Conservation (phyloP, 2,888 invertebrate species). For the Spicauda simplicius region DNA sequence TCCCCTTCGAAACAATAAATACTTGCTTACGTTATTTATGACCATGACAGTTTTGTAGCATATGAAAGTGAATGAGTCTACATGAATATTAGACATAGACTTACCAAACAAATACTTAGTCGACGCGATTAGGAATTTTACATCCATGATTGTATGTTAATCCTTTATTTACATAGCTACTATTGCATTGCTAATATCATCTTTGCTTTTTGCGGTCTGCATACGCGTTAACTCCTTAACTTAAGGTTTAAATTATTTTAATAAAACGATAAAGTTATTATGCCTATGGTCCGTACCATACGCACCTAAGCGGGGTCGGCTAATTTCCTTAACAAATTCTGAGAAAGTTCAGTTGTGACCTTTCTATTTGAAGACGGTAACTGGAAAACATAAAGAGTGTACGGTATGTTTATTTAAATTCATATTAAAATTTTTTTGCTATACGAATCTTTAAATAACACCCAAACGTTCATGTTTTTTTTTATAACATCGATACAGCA, state of each 20-base stretch:
- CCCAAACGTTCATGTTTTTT: too few species aligned
- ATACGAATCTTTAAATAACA: too few species aligned
- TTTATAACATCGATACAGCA: too few species aligned
- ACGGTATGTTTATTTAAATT: not conserved
- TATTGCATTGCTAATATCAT: constrained; percentile 21
- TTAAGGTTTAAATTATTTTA: constrained; percentile 10
- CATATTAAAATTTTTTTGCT: too few species aligned
- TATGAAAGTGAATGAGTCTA: too few species aligned
- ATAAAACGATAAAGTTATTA: not conserved
- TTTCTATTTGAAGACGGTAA: not conserved
- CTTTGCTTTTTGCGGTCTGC: not conserved
- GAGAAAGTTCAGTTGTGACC: constrained; percentile 38
- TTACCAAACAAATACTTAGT: too few species aligned
- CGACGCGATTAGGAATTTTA: not conserved
- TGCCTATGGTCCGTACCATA: constrained; percentile 6
- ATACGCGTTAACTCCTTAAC: not conserved
- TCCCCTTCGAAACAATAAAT: too few species aligned
- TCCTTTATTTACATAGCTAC: constrained; percentile 26
- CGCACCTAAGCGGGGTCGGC: constrained; percentile 29
- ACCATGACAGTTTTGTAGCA: too few species aligned
- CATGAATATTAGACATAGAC: too few species aligned
- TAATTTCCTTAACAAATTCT: constrained; percentile 44
- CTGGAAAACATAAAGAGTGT: not conserved
- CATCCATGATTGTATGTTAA: constrained; percentile 28
- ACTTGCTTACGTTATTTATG: too few species aligned